Base-by-base conservation (phyloP, 2,888 invertebrate genomes). In the Ashinkailepas kermadecensis region DNA sequence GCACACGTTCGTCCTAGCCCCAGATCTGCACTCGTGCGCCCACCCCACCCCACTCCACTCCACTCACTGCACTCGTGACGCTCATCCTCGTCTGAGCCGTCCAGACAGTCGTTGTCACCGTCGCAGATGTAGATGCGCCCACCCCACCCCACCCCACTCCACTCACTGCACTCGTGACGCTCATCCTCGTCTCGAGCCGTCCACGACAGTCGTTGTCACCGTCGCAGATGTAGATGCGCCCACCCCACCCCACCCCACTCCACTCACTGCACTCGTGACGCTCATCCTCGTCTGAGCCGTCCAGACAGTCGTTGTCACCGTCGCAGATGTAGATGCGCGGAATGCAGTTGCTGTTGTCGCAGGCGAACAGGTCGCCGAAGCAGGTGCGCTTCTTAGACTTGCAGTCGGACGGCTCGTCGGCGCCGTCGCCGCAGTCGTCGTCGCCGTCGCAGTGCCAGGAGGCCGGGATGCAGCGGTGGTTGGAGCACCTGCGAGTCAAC, bases 391-490 rank as follows among this genome's bases (percentile, higher is more conserved):
- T 95, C 87, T 96, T 96, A 86, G 94, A 94, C 87, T 96, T 97
- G 87, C 96, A 96, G 86, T 95, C 96, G 85, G 95, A 94, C 0
- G 96, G 96, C 87, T 97, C 96, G 86, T 97, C 96, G 25, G 94
- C 94, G 11, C 92, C 93, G 87, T 95, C 96, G 0, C 95, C 93
- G 86, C 96, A 96, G 86, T 96, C 96, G 85, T 96, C 95, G 86
- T 96, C 96, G 0, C 97, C 98, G 87, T 99, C 97, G 87, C 99
- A 99, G 86, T 98, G 95, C 95, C 96, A 96, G 0, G 96, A 96
- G 21, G 95, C 95, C 3, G 97, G 97, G 82, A 98, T 95, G 87
- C 97, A 98, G 18, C 96, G 90, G 86, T 96, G 95, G 87, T 95
- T 96, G 0, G 95, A 95, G 86, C 96, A 97, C 70, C 95, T 87